phyloP scores from a whole-genome alignment of 2,113 vertebrate genomes.

The Tachuris rubrigastra region DNA sequence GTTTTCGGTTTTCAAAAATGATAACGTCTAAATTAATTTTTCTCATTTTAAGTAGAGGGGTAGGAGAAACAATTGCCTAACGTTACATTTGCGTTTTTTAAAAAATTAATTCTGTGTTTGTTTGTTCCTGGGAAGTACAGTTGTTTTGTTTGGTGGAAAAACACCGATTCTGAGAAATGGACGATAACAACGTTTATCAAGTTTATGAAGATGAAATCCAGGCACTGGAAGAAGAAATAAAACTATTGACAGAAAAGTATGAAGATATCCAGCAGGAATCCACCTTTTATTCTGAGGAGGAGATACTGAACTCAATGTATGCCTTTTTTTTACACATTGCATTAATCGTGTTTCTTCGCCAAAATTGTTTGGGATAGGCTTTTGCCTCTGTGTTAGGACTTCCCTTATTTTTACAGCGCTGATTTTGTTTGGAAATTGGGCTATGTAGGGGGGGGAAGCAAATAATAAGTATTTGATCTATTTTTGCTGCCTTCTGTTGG shows the following conservation, averaged over 20 bases:
- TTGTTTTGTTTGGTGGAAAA: neutral
- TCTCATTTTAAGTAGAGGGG: neutral
- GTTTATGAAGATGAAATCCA: slow-evolving; percentile 74
- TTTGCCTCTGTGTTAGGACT: neutral
- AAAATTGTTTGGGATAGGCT: neutral
- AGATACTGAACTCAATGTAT: slow-evolving; percentile 67
- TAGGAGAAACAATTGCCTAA: neutral
- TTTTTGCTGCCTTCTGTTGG: neutral
- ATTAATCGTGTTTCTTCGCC: neutral
- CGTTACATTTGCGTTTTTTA: neutral
- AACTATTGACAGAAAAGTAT: slow-evolving; percentile 50
- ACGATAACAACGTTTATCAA: neutral
- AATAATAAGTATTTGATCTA: neutral
- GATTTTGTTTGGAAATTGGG: neutral
- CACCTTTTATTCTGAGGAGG: slow-evolving; percentile 32
- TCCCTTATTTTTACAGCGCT: neutral
- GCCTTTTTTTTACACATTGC: neutral
- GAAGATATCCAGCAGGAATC: slow-evolving; percentile 47
- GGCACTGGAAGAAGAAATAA: slow-evolving; percentile 77
- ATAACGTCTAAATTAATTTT: neutral
- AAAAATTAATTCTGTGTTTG: neutral
- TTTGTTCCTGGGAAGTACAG: neutral
- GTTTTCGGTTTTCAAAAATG: neutral
- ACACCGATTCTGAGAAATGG: slow-evolving; percentile 15
- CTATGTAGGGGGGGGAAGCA: neutral